Base-by-base conservation (phyloP, 2,888 invertebrate genomes). In the Anticlea derivata region DNA sequence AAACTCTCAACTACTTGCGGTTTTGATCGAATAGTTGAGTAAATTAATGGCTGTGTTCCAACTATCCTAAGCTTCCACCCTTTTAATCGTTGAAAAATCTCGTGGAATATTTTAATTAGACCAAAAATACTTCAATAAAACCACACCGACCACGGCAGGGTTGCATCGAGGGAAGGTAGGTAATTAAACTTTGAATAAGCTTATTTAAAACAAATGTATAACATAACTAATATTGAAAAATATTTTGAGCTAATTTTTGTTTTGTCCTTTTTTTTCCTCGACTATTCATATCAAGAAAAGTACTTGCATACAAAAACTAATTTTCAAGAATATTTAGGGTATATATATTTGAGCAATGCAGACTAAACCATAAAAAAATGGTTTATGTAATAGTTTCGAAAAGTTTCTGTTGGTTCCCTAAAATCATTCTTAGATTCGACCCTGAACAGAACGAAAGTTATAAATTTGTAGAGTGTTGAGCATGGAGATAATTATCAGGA, bases 81-180 rank as follows among this genome's bases (percentile, higher is more conserved):
- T 58, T 55, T 54, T 53, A 47, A 49, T 48, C 39, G 43, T 39
- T 53, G 57, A 68, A 78, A 76, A 79, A 80, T 75, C 70, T 66
- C 55, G 58, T 65, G 60, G 75, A 69, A 73, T 74, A 79, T 85
- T 86, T 86, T 85, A 86, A 86, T 86, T 85, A 83, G 80, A 68
- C 75, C 70, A 60, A 80, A 83, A 85, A 85, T 83, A 79, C 76
- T 84, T 82, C 68, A 76, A 78, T 82, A 77, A 83, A 82, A 78
- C 79, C 81, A 71, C 37, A 41, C 76, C 63, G 75, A 69, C 65
- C 67, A 68, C 68, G 54, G 70, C 43, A 52, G 48, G 10, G 29
- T 6, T 6, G 44, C 27, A 50, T 27, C 23, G 2, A 50, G 30
- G 37, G 1, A n/a, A n/a, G n/a, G 17, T 17, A 23, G 7, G 23